Conservation (phyloP, 2,797 vertebrate species). For the Pantherophis alleghaniensis region DNA sequence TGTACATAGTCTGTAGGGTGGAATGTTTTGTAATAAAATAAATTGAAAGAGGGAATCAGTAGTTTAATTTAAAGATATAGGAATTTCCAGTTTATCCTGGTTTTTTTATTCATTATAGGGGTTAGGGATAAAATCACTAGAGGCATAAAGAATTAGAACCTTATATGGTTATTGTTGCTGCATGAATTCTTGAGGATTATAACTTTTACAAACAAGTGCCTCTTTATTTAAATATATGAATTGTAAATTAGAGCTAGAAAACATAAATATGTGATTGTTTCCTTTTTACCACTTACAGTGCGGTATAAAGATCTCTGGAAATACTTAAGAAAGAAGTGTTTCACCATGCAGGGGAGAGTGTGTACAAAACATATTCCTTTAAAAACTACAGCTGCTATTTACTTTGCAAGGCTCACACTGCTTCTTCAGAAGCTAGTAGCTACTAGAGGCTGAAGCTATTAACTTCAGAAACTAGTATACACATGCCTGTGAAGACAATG, state of each 20-base stretch:
- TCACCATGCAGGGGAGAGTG: background rate
- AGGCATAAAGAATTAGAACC: background rate
- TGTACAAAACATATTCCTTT: no score
- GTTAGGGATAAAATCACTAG: background rate
- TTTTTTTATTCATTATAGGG: background rate
- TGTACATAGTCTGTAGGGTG: background rate
- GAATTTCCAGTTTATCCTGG: background rate
- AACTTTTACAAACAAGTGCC: background rate
- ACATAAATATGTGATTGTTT: background rate
- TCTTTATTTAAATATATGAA: background rate
- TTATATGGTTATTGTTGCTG: background rate
- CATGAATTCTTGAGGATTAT: background rate
- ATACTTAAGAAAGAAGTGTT: background rate
- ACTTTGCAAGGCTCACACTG: no score
- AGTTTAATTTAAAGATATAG: background rate
- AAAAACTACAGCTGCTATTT: no score
- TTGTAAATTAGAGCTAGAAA: background rate
- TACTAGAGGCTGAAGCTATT: background rate
- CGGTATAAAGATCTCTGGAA: background rate
- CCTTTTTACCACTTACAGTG: background rate
- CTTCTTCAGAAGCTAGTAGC: background rate
- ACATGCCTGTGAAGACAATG: background rate
- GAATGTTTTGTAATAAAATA: background rate
- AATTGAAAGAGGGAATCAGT: background rate
- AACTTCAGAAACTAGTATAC: background rate